phyloP scores from a whole-genome alignment of 2,888 invertebrate species.

The Tachina grossa region DNA sequence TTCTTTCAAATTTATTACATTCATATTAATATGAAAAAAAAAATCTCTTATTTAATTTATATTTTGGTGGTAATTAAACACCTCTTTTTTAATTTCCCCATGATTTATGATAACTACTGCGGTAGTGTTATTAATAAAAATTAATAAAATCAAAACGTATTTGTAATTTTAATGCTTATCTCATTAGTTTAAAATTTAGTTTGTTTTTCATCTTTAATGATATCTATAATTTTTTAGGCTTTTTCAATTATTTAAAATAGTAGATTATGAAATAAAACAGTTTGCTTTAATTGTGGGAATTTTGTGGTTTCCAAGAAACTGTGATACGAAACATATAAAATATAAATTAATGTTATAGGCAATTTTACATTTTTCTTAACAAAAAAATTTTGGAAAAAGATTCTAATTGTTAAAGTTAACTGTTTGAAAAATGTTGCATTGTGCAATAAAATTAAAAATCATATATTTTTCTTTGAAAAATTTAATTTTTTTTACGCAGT shows the following conservation, averaged over 20 bases:
- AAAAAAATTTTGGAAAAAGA: too few species aligned
- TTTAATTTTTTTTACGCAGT: too few species aligned
- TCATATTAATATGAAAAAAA: constrained; percentile 12
- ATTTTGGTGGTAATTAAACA: constrained; percentile 44
- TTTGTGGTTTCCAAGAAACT: not conserved
- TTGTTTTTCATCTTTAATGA: constrained; percentile 36
- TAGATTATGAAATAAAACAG: not conserved
- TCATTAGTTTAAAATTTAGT: constrained; percentile 28
- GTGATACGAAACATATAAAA: not conserved
- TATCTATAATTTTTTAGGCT: constrained; percentile 34
- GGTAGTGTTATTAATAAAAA: constrained; percentile 27
- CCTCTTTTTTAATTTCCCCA: constrained; percentile 40
- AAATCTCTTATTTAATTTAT: not conserved
- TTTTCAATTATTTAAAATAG: constrained; percentile 4
- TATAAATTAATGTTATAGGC: not conserved
- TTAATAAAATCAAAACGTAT: not conserved
- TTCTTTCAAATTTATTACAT: constrained; percentile 14
- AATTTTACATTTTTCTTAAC: too few species aligned
- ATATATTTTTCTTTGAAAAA: too few species aligned
- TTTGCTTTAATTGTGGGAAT: constrained; percentile 54
- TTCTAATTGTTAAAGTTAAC: too few species aligned
- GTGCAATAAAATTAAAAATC: too few species aligned
- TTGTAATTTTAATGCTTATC: constrained; percentile 1
- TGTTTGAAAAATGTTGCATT: too few species aligned
- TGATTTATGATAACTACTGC: constrained; percentile 49